Evolutionary conservation across 2,888 invertebrate genomes (phyloP).

Genomic region (Cheilosia pagana): DNA sequence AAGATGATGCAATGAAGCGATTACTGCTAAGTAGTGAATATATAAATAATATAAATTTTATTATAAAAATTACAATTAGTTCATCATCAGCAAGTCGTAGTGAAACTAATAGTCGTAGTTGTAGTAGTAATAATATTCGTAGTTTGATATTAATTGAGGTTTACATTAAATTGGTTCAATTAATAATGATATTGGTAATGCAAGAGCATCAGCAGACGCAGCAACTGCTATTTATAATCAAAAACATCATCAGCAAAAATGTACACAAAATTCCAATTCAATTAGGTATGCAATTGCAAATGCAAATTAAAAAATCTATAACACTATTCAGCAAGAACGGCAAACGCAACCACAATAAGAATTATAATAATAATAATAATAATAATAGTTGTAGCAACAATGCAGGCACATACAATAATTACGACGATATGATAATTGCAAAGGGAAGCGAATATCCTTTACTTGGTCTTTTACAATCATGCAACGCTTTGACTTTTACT

Average conservation of each 20-base stretch:
- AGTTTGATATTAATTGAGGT: constrained; percentile 74
- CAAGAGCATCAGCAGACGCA: constrained; percentile 44
- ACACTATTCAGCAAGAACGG: constrained; percentile 48
- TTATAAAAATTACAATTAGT: constrained; percentile 54
- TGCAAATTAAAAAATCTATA: constrained; percentile 45
- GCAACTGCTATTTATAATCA: constrained; percentile 64
- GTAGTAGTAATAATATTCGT: constrained; percentile 44
- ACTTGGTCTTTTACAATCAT: constrained; percentile 30
- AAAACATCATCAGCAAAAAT: constrained; percentile 53
- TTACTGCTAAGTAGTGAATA: constrained; percentile 70
- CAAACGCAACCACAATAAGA: constrained; percentile 36
- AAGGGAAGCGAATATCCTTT: constrained; percentile 31
- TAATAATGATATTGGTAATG: constrained; percentile 69
- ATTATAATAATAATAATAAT: constrained; percentile 44
- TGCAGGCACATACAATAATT: constrained; percentile 27
- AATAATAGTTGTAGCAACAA: constrained; percentile 49
- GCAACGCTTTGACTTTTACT: constrained; percentile 23
- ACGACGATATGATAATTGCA: constrained; percentile 25
- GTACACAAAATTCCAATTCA: constrained; percentile 37
- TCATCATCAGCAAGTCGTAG: constrained; percentile 61
- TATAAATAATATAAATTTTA: constrained; percentile 51
- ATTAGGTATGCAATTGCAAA: constrained; percentile 44
- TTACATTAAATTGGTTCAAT: constrained; percentile 75
- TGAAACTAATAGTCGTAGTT: constrained; percentile 40
- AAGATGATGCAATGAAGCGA: constrained; percentile 58